A percentile compares a stretch with the other conserved stretches of the same genome.
Conservation (phyloP, 1,140 invertebrate species). For the Planococcus citri region DNA sequence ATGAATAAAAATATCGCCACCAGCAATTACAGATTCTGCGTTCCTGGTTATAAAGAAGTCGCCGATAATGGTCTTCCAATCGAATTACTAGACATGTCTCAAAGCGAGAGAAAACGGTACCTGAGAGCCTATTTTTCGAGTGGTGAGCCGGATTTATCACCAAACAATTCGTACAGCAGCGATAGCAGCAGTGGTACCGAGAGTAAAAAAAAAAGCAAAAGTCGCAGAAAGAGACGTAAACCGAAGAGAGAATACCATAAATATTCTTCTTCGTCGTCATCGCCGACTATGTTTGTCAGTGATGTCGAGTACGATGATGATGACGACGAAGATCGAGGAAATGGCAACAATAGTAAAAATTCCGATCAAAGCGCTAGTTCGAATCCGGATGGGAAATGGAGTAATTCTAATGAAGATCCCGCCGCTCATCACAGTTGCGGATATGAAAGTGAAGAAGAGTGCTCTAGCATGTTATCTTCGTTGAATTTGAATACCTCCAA, state of each 20-base stretch:
- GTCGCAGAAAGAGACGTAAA: not conserved
- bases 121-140: not conserved
- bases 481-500: not conserved
- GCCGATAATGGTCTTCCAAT: not conserved
- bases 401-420: not conserved
- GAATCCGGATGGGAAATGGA: not conserved
- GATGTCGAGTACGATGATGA: not conserved
- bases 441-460: slow-evolving; percentile 1
- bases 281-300: not conserved
- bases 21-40: slow-evolving; percentile 9
- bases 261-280: not conserved
- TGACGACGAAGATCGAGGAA: not conserved
- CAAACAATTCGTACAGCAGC: slow-evolving; percentile 5
- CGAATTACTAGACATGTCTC: not conserved
- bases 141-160: not conserved
- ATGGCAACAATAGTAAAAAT: not conserved
- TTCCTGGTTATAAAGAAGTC: not conserved
- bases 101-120: slow-evolving; percentile 1
- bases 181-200: slow-evolving; percentile 1
- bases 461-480: not conserved
- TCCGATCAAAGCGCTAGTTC: not conserved
- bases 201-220: not conserved
- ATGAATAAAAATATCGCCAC: slow-evolving; percentile 10
- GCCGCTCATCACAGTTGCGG: not conserved
- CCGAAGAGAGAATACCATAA: slow-evolving; percentile 8